Percentiles rank a stretch among this genome's conserved stretches.
phyloP scores from a whole-genome alignment of 2,888 invertebrate species.

The Corbicula japonica region DNA sequence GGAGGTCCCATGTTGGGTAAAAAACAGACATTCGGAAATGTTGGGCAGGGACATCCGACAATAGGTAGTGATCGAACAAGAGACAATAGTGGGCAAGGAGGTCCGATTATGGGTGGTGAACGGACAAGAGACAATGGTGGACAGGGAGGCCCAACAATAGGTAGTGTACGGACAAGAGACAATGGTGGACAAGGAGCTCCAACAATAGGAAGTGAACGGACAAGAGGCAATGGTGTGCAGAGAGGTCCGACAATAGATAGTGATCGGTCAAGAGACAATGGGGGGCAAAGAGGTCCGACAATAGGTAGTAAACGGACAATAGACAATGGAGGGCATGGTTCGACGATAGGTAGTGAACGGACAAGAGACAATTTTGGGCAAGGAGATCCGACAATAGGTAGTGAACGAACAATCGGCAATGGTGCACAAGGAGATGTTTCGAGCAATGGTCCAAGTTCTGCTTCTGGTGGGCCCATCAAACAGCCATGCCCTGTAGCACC shows the following conservation, averaged over 20 bases:
- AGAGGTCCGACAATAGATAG: neutral
- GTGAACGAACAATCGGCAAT: neutral
- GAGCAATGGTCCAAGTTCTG: no score
- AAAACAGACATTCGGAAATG: neutral
- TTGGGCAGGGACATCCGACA: neutral
- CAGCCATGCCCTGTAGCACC: constrained; percentile 51
- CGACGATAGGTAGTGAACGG: neutral
- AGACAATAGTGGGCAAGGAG: neutral
- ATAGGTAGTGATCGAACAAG: neutral
- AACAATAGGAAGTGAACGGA: neutral
- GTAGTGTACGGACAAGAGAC: neutral
- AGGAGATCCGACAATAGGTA: neutral
- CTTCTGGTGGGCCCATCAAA: constrained; percentile 24
- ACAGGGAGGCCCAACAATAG: neutral
- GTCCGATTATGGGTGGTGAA: neutral
- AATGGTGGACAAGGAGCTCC: neutral
- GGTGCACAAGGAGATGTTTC: neutral
- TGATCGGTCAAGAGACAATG: neutral
- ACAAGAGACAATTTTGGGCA: neutral
- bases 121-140: neutral
- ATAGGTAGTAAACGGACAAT: no score
- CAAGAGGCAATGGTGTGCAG: neutral
- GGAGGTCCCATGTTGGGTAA: no score
- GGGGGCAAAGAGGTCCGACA: neutral
- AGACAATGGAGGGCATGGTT: neutral